Percentiles rank a stretch among this genome's conserved stretches.
These are phyloP conservation scores for Zaprionus nigranus DNA, from an alignment of 1,140 invertebrate genomes.

Conservation along the genomic window DNA sequence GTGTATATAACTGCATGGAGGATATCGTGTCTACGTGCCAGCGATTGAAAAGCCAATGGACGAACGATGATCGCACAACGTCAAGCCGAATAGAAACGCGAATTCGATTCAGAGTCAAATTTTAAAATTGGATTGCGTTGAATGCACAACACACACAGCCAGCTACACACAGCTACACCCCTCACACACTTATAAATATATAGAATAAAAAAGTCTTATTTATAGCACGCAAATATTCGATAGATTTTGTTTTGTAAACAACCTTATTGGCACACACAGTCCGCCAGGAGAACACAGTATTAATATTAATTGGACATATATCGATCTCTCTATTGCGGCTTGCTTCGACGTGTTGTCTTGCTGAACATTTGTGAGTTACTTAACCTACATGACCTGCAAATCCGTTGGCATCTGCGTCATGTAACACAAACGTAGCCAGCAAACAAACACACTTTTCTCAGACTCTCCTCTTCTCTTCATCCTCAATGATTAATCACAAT, in stretches of 20 bases:
- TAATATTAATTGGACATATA: constrained; percentile 10
- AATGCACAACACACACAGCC: background rate
- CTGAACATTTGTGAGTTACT: constrained; percentile 79
- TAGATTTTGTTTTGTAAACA: constrained; percentile 23
- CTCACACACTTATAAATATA: background rate
- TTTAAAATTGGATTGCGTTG: background rate
- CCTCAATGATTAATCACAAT: constrained; percentile 21
- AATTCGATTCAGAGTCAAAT: constrained; percentile 3
- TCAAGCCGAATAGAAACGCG: constrained; percentile 29
- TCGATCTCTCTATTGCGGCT: constrained; percentile 52
- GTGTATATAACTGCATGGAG: constrained; percentile 44
- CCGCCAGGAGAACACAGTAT: background rate
- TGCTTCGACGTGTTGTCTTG: constrained; percentile 81
- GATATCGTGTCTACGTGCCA: constrained; percentile 71
- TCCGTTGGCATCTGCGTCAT: constrained; percentile 16
- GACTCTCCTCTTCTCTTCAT: constrained; percentile 29
- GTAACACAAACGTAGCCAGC: constrained; percentile 80
- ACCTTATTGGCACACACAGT: background rate
- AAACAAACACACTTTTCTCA: constrained; percentile 83
- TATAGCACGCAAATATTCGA: constrained; percentile 24
- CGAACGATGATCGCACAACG: constrained; percentile 53
- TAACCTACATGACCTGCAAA: constrained; percentile 51
- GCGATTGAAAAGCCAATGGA: constrained; percentile 67
- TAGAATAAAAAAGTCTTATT: constrained; percentile 16
- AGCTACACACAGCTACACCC: background rate